phyloP scores from a whole-genome alignment of 2,888 invertebrate species.

The Amblyjoppa proteus region DNA sequence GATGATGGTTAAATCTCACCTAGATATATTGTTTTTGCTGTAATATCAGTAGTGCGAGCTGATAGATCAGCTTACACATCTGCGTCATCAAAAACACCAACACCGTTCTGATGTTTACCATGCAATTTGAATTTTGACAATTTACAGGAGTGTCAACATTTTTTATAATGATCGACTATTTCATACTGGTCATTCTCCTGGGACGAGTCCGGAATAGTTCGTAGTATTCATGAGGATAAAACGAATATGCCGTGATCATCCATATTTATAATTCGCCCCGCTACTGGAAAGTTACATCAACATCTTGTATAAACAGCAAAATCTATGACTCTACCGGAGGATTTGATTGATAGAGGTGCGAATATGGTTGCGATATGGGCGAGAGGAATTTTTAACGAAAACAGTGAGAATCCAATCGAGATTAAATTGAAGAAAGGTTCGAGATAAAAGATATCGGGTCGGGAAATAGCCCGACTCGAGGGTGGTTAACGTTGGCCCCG shows the following conservation, averaged over 20 bases:
- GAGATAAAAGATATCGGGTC: constrained; percentile 35
- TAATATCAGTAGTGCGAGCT: too few relatives aligned
- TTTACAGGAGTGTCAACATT: not conserved
- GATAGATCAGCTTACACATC: too few relatives aligned
- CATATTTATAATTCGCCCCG: not conserved
- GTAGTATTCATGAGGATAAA: not conserved
- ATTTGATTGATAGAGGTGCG: not conserved
- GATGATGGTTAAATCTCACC: too few relatives aligned
- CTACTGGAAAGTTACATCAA: not conserved
- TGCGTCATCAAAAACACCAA: too few relatives aligned
- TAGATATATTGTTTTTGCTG: too few relatives aligned
- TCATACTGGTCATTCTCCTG: not conserved
- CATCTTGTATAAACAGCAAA: not conserved
- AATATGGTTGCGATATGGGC: not conserved
- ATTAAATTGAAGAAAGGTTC: constrained; percentile 25
- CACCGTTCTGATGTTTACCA: too few relatives aligned
- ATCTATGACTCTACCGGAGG: not conserved
- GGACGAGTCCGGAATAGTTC: not conserved
- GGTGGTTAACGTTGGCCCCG: not conserved
- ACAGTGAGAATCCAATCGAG: not conserved
- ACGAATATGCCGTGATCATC: not conserved
- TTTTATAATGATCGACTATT: not conserved
- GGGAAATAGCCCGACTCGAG: constrained; percentile 1
- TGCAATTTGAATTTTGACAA: too few relatives aligned
- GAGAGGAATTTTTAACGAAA: not conserved